Conservation (phyloP, 2,888 invertebrate species). For the Agrochola litura region DNA sequence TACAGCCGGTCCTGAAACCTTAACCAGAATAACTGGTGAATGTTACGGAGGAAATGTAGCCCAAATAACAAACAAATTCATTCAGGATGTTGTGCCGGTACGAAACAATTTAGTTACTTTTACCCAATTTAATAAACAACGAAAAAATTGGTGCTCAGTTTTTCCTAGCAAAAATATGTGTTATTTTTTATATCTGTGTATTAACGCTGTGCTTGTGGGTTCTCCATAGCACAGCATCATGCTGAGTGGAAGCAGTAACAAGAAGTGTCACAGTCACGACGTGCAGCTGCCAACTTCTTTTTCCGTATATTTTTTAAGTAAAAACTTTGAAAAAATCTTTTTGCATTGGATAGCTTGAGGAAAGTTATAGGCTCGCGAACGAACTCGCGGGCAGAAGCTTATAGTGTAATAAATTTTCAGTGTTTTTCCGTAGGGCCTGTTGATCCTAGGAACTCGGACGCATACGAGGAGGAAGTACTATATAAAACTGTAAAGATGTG, state of each 20-base stretch:
- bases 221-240: not conserved
- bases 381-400: too few relatives aligned
- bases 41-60: conserved; percentile 30
- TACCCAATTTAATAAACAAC: conserved; percentile 10
- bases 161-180: not conserved
- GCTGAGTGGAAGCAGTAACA: not conserved
- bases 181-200: not conserved
- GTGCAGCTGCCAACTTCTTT: too few relatives aligned
- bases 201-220: not conserved
- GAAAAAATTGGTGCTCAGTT: not conserved
- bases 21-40: conserved; percentile 9
- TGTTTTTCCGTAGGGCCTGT: too few relatives aligned
- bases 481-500: too few relatives aligned
- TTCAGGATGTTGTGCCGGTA: conserved; percentile 34
- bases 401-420: too few relatives aligned
- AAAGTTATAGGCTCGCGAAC: too few relatives aligned
- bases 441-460: too few relatives aligned
- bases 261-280: too few relatives aligned
- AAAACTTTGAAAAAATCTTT: too few relatives aligned
- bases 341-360: too few relatives aligned
- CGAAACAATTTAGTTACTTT: conserved; percentile 13
- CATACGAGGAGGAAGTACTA: too few relatives aligned
- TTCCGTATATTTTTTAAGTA: too few relatives aligned
- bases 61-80: conserved; percentile 39
- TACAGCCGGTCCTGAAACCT: not conserved